Conservation (phyloP, 1,140 invertebrate species). For the Dysdera silvatica region DNA sequence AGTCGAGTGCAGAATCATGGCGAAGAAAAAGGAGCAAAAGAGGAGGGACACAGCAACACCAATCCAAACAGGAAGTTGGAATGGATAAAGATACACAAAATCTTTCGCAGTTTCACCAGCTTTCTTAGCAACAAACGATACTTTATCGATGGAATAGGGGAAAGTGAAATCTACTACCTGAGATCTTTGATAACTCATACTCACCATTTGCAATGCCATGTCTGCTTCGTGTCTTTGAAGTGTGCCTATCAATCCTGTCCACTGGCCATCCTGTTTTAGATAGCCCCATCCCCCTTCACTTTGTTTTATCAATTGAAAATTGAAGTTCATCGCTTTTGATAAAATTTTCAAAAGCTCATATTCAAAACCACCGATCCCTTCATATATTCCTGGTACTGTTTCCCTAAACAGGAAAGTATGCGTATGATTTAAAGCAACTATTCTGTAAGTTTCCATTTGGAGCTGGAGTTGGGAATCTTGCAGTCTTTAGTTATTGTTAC, state of each 20-base stretch:
- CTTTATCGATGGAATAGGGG: background rate
- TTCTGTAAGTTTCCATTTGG: no score
- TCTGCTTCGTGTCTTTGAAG: slow-evolving; percentile 3
- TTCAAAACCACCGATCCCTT: no score
- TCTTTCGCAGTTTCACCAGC: background rate
- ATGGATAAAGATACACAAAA: background rate
- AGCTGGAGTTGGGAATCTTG: no score
- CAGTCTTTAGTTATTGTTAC: no score
- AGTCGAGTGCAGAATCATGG: no score
- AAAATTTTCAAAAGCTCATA: background rate
- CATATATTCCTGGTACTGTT: no score
- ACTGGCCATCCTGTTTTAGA: background rate
- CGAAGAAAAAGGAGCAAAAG: no score
- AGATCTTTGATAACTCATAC: background rate
- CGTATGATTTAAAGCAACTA: no score
- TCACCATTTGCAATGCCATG: background rate
- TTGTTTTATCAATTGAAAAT: background rate
- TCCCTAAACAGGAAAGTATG: no score
- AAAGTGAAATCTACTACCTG: slow-evolving; percentile 4
- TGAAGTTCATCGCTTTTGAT: background rate
- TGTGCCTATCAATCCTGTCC: slow-evolving; percentile 10
- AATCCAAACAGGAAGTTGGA: background rate
- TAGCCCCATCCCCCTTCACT: background rate
- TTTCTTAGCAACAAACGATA: background rate
- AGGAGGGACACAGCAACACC: no score